These are phyloP conservation scores for Drosophila paracracens DNA, from an alignment of 2,888 invertebrate species.

Conservation along the genomic window DNA sequence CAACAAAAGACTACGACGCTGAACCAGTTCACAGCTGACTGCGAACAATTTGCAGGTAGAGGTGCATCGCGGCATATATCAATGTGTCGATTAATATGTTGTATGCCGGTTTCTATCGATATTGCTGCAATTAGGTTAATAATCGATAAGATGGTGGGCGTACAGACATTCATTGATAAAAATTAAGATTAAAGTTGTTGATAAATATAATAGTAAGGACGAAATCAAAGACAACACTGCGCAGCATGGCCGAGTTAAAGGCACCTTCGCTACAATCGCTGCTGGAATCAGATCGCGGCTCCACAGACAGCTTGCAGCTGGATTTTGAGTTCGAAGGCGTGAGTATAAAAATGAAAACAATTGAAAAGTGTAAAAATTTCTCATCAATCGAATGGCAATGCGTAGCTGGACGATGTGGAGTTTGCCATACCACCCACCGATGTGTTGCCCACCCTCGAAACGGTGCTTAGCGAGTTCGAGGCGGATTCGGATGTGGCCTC, in stretches of 20 bases:
- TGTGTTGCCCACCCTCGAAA: slow-evolving; percentile 91
- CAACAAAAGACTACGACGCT: slow-evolving; percentile 33
- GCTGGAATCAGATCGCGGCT: slow-evolving; percentile 87
- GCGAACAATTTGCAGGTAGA: slow-evolving; percentile 1
- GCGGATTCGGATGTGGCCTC: slow-evolving; percentile 87
- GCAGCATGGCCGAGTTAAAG: slow-evolving; percentile 83
- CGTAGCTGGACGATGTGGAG: slow-evolving; percentile 91
- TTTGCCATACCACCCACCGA: slow-evolving; percentile 92
- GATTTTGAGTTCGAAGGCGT: slow-evolving; percentile 86
- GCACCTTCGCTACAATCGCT: slow-evolving; percentile 86
- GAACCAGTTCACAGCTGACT: slow-evolving; percentile 51
- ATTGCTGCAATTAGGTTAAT: slow-evolving; percentile 3
- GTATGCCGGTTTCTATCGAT: slow-evolving; percentile 20
- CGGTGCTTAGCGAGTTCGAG: slow-evolving; percentile 91
- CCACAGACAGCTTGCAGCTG: slow-evolving; percentile 89
- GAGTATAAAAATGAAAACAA: slow-evolving; percentile 28
- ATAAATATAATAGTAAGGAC: slow-evolving; percentile 6
- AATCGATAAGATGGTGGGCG: slow-evolving; percentile 65
- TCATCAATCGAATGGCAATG: neutral
- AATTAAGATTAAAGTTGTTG: slow-evolving; percentile 38
- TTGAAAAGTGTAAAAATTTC: neutral
- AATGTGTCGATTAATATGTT: neutral
- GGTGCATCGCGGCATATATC: slow-evolving; percentile 12
- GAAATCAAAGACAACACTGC: slow-evolving; percentile 16
- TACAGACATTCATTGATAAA: slow-evolving; percentile 71